Percentiles rank a stretch among this genome's conserved stretches.
Evolutionary conservation across 2,113 vertebrate genomes (phyloP).

Genomic region (Catagonus wagneri): DNA sequence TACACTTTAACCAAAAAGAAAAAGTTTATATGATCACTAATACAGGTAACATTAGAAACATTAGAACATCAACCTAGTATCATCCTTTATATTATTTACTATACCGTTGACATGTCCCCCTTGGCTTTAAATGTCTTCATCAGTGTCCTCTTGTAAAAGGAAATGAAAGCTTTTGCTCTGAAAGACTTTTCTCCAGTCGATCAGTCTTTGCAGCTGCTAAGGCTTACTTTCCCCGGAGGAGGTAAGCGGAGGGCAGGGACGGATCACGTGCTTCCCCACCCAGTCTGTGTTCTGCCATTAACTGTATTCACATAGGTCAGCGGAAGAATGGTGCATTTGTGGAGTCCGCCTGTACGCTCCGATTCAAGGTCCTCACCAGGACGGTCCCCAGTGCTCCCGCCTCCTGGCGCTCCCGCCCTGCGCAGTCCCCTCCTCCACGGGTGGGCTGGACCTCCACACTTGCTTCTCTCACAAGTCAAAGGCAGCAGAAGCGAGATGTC

Average conservation of each 20-base stretch:
- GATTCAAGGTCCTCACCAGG: background rate
- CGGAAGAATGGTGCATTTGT: constrained; percentile 5
- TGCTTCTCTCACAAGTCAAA: constrained; percentile 2
- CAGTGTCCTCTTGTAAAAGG: constrained; percentile 23
- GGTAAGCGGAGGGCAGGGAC: constrained; percentile 10
- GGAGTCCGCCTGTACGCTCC: constrained; percentile 23
- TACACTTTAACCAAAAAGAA: no score
- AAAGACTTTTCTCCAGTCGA: background rate
- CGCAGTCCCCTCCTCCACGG: background rate
- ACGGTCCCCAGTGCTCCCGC: background rate
- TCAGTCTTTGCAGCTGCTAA: background rate
- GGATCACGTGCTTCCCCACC: background rate
- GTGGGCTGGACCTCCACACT: background rate
- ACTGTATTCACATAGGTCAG: constrained; percentile 21
- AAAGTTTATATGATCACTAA: background rate
- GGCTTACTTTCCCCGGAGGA: constrained; percentile 24
- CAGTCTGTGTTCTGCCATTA: background rate
- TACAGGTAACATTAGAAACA: background rate
- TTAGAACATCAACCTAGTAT: background rate
- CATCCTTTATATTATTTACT: background rate
- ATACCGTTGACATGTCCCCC: background rate
- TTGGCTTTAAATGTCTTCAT: background rate
- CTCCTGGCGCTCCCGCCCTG: background rate
- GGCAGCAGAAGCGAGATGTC: background rate
- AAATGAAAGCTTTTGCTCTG: constrained; percentile 14